Evolutionary conservation across 53 echinoderm and acorn worm species (phyloP).

Genomic region (Patiria pectinifera): DNA sequence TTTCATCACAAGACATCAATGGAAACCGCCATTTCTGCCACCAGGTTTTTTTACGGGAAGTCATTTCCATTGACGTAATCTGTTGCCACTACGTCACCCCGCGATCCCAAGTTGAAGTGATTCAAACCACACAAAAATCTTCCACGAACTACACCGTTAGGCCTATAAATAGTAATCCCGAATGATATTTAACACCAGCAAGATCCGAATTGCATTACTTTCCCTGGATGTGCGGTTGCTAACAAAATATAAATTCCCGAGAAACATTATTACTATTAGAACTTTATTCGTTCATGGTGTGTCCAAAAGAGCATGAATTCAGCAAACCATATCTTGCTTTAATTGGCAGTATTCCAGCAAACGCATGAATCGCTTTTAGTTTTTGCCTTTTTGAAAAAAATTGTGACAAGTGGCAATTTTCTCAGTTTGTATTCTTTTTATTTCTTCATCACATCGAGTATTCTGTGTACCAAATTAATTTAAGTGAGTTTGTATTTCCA

Average conservation of each 20-base stretch:
- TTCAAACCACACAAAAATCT: not conserved
- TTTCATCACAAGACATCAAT: not conserved
- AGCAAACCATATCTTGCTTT: not conserved
- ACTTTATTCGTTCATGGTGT: too few relatives aligned
- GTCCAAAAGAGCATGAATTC: too few relatives aligned
- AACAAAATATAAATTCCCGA: too few relatives aligned
- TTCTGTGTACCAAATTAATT: not conserved
- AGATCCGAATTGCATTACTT: too few relatives aligned
- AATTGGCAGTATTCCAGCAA: not conserved
- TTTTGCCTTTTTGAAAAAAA: not conserved
- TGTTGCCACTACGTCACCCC: conserved; percentile 10
- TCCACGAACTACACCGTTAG: not conserved
- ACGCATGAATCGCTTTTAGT: too few relatives aligned
- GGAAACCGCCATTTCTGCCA: not conserved
- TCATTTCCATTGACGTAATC: conserved; percentile 13
- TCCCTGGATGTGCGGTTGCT: too few relatives aligned
- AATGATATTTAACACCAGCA: too few relatives aligned
- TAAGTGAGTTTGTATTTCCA: not conserved
- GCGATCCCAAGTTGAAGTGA: not conserved
- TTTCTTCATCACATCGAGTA: not conserved
- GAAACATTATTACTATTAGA: too few relatives aligned
- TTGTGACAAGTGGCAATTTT: not conserved
- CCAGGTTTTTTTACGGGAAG: not conserved
- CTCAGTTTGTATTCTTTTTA: not conserved
- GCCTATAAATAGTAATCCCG: too few relatives aligned